These are phyloP conservation scores for Notoglanidium macrostoma DNA, from an alignment of 2,797 vertebrate genomes.

Conservation along the genomic window DNA sequence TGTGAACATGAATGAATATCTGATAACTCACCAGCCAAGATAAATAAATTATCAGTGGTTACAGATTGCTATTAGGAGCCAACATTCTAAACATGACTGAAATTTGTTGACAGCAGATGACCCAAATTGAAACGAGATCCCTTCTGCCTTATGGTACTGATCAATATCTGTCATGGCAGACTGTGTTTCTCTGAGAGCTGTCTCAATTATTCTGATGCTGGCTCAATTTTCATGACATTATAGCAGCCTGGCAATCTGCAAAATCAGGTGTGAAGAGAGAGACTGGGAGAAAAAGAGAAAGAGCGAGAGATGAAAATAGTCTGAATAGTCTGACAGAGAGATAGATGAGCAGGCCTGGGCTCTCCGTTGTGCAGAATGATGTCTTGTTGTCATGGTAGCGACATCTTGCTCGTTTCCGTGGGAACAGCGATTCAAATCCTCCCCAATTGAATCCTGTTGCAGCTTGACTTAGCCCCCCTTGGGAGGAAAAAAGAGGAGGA, in stretches of 20 bases:
- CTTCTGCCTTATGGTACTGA: constrained; percentile 48
- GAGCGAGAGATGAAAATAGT: constrained; percentile 32
- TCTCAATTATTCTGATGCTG: constrained; percentile 54
- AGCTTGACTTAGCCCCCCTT: constrained; percentile 71
- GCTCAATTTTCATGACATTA: constrained; percentile 55
- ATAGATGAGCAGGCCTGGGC: constrained; percentile 49
- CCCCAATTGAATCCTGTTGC: constrained; percentile 76
- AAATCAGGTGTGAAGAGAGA: constrained; percentile 40
- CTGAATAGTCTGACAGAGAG: constrained; percentile 41
- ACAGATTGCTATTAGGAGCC: constrained; percentile 45
- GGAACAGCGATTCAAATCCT: constrained; percentile 67
- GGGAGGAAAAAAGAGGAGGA: constrained; percentile 59
- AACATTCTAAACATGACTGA: constrained; percentile 12
- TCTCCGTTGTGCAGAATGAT: constrained; percentile 70
- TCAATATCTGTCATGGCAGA: constrained; percentile 49
- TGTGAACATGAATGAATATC: constrained; percentile 5
- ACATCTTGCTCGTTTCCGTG: constrained; percentile 77
- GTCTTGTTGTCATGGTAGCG: constrained; percentile 79
- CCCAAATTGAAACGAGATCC: constrained; percentile 50
- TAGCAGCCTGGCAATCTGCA: constrained; percentile 52
- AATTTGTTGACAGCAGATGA: constrained; percentile 37
- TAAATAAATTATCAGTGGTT: constrained; percentile 40
- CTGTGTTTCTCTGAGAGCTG: constrained; percentile 45
- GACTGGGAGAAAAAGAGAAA: constrained; percentile 29
- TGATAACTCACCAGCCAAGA: constrained; percentile 22